A percentile compares a stretch with the other conserved stretches of the same genome.
These are phyloP conservation scores for Frankliniella fusca DNA, from an alignment of 2,888 invertebrate species.

Conservation along the genomic window DNA sequence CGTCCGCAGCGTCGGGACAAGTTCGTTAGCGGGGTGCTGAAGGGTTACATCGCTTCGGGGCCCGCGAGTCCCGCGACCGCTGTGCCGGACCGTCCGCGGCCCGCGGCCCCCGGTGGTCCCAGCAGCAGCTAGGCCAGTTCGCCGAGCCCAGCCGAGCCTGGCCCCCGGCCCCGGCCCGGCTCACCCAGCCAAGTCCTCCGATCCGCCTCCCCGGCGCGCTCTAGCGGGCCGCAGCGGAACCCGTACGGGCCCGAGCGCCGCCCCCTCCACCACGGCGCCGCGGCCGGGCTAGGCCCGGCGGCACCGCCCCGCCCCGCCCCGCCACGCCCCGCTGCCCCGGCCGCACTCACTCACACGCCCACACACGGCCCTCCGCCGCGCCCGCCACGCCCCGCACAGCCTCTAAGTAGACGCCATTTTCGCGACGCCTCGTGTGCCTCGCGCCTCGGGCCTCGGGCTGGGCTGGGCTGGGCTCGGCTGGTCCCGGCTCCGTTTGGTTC, in stretches of 20 bases:
- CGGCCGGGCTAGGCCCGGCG: neutral
- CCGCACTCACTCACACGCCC: neutral
- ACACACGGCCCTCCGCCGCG: constrained; percentile 1
- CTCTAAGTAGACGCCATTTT: constrained; percentile 26
- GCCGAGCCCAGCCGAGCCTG: too few species aligned
- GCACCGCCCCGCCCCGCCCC: neutral
- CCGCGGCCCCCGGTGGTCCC: too few species aligned
- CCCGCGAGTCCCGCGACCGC: too few species aligned
- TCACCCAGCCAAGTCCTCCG: neutral
- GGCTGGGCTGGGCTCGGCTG: neutral
- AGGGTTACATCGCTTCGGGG: too few species aligned
- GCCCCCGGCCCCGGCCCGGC: neutral
- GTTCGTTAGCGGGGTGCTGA: too few species aligned
- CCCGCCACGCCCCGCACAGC: neutral
- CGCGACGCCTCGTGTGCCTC: constrained; percentile 14
- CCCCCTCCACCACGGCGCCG: constrained; percentile 1
- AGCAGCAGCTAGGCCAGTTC: too few species aligned
- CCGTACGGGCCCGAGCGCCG: neutral
- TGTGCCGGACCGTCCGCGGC: too few species aligned
- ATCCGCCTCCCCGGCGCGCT: constrained; percentile 9
- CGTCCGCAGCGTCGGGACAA: too few species aligned
- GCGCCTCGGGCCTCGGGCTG: neutral
- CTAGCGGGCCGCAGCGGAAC: neutral
- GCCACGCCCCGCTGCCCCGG: neutral
- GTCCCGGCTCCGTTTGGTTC: neutral